These are phyloP conservation scores for Alethe diademata DNA, from an alignment of 2,113 vertebrate genomes.

Conservation along the genomic window DNA sequence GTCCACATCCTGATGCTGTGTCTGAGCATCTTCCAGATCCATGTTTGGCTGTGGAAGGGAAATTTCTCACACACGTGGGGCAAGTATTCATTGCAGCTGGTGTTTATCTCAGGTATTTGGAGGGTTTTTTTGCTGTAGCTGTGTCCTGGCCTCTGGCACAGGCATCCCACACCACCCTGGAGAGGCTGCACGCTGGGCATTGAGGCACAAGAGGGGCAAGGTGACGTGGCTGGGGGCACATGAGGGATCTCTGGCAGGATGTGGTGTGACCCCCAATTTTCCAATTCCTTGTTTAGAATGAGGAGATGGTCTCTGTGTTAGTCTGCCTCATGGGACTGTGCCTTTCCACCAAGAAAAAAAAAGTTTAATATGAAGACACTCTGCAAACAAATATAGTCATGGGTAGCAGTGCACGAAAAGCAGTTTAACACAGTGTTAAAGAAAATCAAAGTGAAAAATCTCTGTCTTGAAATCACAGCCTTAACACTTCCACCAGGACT, in stretches of 20 bases:
- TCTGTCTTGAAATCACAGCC: slow-evolving; percentile 36
- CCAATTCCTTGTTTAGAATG: neutral
- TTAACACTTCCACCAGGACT: slow-evolving; percentile 65
- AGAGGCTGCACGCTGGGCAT: neutral
- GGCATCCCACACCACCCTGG: accelerated
- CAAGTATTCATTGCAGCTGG: neutral
- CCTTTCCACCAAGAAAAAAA: neutral
- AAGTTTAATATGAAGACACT: neutral
- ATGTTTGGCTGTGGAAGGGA: neutral
- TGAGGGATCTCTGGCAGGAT: neutral
- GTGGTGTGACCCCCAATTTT: accelerated
- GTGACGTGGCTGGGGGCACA: accelerated
- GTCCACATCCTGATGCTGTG: neutral
- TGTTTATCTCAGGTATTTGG: neutral
- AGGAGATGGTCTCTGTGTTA: neutral
- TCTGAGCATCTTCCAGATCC: accelerated
- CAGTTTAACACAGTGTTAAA: slow-evolving; percentile 16
- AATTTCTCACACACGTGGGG: accelerated
- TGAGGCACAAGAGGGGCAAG: accelerated
- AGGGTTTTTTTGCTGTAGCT: neutral
- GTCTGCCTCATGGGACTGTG: neutral
- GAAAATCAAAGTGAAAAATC: slow-evolving; percentile 50
- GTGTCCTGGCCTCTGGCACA: neutral
- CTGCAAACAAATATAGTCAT: neutral
- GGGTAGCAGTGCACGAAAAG: neutral